phyloP scores from a whole-genome alignment of 2,113 vertebrate species.

The Perccottus glenii region DNA sequence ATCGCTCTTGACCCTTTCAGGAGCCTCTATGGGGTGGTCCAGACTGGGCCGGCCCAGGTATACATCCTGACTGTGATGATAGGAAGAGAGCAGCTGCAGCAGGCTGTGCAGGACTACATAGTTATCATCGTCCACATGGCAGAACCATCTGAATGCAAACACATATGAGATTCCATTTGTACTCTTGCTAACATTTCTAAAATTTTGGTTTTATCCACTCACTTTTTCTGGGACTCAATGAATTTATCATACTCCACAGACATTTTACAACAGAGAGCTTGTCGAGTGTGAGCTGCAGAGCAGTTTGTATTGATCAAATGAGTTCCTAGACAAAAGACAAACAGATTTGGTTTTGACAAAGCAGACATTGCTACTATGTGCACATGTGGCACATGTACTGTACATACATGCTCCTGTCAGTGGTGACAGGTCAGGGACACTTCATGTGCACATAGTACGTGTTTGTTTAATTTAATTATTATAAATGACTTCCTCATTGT shows the following conservation, averaged over 20 bases:
- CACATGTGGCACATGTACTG: too few relatives aligned
- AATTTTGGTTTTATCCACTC: constrained; percentile 45
- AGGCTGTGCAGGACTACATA: constrained; percentile 88
- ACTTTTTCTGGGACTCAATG: constrained; percentile 95
- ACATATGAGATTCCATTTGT: neutral
- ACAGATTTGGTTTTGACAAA: neutral
- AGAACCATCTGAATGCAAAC: constrained; percentile 88
- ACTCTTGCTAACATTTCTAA: too few relatives aligned
- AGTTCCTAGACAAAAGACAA: constrained; percentile 71
- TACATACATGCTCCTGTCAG: too few relatives aligned
- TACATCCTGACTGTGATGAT: constrained; percentile 92
- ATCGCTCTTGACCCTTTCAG: constrained; percentile 88
- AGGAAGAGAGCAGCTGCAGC: constrained; percentile 85
- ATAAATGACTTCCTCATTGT: constrained; percentile 15
- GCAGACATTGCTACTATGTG: too few relatives aligned
- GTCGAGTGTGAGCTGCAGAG: constrained; percentile 91
- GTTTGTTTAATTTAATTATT: neutral
- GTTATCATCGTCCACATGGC: constrained; percentile 98
- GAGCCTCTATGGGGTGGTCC: constrained; percentile 95
- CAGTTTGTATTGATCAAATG: constrained; percentile 97
- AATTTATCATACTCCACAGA: constrained; percentile 98
- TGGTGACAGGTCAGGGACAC: neutral
- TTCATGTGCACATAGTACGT: neutral
- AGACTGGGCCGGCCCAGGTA: constrained; percentile 95
- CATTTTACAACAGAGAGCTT: constrained; percentile 99